Percentiles rank a stretch among this genome's conserved stretches.
These are phyloP conservation scores for Porites cylindrica DNA, from an alignment of 92 coral and sea anemone genomes.

Conservation along the genomic window DNA sequence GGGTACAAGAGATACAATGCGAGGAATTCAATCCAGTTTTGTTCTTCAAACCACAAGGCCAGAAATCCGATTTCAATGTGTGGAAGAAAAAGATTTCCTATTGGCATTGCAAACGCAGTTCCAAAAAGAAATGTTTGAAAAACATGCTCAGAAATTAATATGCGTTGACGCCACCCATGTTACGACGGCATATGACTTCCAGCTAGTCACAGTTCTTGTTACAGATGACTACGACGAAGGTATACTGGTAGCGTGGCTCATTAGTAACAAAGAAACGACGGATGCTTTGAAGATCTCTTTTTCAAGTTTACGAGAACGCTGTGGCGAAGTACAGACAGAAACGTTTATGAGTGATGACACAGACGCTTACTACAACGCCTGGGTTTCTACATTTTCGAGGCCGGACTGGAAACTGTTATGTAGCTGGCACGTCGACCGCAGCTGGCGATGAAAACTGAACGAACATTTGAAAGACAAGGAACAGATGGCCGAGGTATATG, in stretches of 20 bases:
- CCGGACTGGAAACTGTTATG: slow-evolving; percentile 46
- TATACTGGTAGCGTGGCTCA: slow-evolving; percentile 29
- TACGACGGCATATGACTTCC: not conserved
- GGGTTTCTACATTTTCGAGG: slow-evolving; percentile 53
- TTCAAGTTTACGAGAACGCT: slow-evolving; percentile 36
- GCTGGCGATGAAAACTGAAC: slow-evolving; percentile 35
- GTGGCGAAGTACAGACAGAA: slow-evolving; percentile 38
- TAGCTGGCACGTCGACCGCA: slow-evolving; percentile 62
- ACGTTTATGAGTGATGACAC: slow-evolving; percentile 57
- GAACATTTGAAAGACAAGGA: slow-evolving; percentile 55
- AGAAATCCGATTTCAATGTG: not conserved
- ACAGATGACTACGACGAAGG: slow-evolving; percentile 18
- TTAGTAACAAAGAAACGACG: slow-evolving; percentile 20
- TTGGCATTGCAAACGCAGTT: slow-evolving; percentile 52
- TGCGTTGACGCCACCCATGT: slow-evolving; percentile 31
- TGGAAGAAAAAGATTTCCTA: slow-evolving; percentile 36
- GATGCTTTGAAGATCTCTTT: slow-evolving; percentile 35
- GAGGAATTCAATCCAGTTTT: slow-evolving; percentile 36
- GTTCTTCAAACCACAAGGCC: slow-evolving; percentile 41
- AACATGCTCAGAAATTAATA: slow-evolving; percentile 16
- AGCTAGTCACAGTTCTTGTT: slow-evolving; percentile 9
- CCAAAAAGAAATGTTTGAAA: slow-evolving; percentile 41
- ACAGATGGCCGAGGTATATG: slow-evolving; percentile 42
- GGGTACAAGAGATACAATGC: slow-evolving; percentile 21
- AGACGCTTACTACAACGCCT: slow-evolving; percentile 48